These are phyloP conservation scores for Ophthalmolycus amberensis DNA, from an alignment of 2,113 vertebrate genomes.

Conservation along the genomic window DNA sequence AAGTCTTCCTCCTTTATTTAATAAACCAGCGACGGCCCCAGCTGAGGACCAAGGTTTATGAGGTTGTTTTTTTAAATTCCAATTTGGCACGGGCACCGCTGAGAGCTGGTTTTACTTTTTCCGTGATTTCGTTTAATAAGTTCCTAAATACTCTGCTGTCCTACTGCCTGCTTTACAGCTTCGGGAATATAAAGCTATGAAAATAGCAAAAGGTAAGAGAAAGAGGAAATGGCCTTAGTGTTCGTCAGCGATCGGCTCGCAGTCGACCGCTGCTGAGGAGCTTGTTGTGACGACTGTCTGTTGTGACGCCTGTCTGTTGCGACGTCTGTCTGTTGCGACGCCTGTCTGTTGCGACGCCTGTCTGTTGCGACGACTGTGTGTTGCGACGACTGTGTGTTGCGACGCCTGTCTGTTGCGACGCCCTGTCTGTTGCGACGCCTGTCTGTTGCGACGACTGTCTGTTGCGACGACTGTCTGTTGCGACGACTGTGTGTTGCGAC, in stretches of 20 bases:
- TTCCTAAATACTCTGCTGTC: slow-evolving; percentile 71
- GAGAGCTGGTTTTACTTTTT: slow-evolving; percentile 69
- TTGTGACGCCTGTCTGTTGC: too few relatives aligned
- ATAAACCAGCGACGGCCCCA: slow-evolving; percentile 66
- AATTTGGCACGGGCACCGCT: slow-evolving; percentile 65
- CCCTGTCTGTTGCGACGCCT: background rate
- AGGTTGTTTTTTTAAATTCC: slow-evolving; percentile 76
- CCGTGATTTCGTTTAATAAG: slow-evolving; percentile 79
- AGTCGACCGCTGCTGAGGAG: background rate
- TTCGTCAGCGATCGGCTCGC: background rate
- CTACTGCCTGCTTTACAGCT: slow-evolving; percentile 69
- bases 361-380: background rate
- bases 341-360: background rate
- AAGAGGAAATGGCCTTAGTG: slow-evolving; percentile 33
- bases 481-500: background rate
- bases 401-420: background rate
- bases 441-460: slow-evolving; percentile 3
- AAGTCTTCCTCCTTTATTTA: slow-evolving; percentile 68
- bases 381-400: too few relatives aligned
- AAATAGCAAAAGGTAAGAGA: slow-evolving; percentile 51
- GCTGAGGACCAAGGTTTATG: slow-evolving; percentile 70
- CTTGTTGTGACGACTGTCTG: slow-evolving; percentile 2
- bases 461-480: too few relatives aligned
- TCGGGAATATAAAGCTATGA: slow-evolving; percentile 62
- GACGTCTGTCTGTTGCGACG: background rate